A percentile compares a stretch with the other conserved stretches of the same genome.
These are phyloP conservation scores for Dascyllus trimaculatus DNA, from an alignment of 2,113 vertebrate species.

Conservation along the genomic window DNA sequence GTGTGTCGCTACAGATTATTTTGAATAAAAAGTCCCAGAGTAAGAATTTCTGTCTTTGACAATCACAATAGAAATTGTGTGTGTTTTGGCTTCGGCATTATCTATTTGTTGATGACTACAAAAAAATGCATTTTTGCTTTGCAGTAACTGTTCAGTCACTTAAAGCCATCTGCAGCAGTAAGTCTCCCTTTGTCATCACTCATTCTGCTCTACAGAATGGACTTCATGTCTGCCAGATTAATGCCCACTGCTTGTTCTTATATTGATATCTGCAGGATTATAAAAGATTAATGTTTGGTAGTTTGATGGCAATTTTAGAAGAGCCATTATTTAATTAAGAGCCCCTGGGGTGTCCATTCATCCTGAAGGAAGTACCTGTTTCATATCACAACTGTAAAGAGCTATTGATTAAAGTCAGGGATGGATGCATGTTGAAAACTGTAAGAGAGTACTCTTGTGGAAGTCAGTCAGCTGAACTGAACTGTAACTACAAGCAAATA, in stretches of 20 bases:
- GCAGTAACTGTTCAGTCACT: background rate
- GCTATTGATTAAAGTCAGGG: constrained; percentile 33
- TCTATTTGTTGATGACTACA: too few species aligned
- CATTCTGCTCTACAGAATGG: background rate
- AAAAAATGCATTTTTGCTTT: too few species aligned
- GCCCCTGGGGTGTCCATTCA: constrained; percentile 21
- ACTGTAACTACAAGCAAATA: background rate
- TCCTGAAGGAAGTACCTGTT: background rate
- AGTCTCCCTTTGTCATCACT: constrained; percentile 12
- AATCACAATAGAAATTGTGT: too few species aligned
- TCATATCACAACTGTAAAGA: constrained; percentile 24
- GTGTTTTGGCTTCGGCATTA: too few species aligned
- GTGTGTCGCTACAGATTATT: too few species aligned
- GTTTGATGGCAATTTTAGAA: constrained; percentile 27
- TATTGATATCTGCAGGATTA: constrained; percentile 26
- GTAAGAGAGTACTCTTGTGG: constrained; percentile 9
- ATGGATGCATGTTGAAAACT: constrained; percentile 6
- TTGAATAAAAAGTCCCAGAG: too few species aligned
- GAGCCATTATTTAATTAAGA: constrained; percentile 37
- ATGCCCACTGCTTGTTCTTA: constrained; percentile 20
- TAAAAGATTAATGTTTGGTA: constrained; percentile 40
- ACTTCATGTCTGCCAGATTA: constrained; percentile 2
- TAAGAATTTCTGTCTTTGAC: too few species aligned
- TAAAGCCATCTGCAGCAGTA: background rate
- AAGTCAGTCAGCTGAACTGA: constrained; percentile 15